Percentiles rank a stretch among this genome's conserved stretches.
These are phyloP conservation scores for Propithecus perrieri DNA, from an alignment of 2,797 vertebrate genomes.

Conservation along the genomic window DNA sequence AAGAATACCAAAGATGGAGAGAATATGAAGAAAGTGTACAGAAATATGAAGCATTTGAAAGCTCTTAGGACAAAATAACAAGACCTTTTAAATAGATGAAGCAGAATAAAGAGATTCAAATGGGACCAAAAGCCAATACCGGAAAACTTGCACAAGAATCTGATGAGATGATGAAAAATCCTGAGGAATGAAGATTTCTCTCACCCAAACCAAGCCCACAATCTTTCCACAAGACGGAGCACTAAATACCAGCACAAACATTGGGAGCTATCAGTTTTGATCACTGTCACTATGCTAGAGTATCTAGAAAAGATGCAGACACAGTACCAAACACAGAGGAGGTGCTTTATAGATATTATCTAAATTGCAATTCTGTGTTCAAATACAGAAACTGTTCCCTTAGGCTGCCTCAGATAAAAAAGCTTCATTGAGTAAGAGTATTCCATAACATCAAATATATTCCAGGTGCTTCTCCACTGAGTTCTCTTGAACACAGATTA, in stretches of 20 bases:
- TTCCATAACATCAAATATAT: background rate
- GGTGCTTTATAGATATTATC: background rate
- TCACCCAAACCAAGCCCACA: background rate
- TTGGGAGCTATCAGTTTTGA: background rate
- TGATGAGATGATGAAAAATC: background rate
- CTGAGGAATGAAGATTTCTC: background rate
- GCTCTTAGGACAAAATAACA: background rate
- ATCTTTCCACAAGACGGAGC: background rate
- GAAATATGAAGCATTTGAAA: background rate
- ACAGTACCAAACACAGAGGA: background rate
- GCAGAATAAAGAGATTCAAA: background rate
- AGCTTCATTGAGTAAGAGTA: background rate
- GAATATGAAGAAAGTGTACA: background rate
- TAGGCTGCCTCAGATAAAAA: background rate
- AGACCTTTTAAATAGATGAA: background rate
- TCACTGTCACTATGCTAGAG: background rate
- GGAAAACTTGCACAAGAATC: background rate
- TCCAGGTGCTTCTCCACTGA: background rate
- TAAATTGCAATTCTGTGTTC: background rate
- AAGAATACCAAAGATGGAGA: background rate
- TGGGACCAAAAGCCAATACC: background rate
- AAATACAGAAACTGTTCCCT: background rate
- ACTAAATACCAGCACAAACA: background rate
- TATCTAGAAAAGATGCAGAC: background rate
- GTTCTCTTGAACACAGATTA: background rate